Conservation (phyloP, 2,113 vertebrate species). For the Salvelinus namaycush region DNA sequence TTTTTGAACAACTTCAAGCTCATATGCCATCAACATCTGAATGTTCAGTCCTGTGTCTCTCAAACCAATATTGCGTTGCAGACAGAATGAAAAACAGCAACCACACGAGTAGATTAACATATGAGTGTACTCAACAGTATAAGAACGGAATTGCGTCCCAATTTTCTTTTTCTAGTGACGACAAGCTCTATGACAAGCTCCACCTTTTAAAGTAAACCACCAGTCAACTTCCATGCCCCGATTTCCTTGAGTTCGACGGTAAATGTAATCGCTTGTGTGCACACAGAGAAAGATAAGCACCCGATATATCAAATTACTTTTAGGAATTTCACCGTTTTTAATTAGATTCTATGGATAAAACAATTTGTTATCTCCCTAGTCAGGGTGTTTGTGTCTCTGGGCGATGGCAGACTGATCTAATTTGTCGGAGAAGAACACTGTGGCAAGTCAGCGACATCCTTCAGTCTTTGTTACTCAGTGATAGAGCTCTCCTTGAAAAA, state of each 20-base stretch:
- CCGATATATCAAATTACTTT: constrained; percentile 60
- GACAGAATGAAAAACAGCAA: no score
- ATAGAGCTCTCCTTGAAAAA: constrained; percentile 14
- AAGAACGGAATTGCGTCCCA: no score
- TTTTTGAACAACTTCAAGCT: background rate
- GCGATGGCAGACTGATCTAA: constrained; percentile 45
- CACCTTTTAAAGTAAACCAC: constrained; percentile 24
- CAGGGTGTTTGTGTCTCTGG: constrained; percentile 51
- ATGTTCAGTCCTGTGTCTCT: background rate
- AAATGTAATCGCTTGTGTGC: constrained; percentile 54
- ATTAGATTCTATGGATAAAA: constrained; percentile 68
- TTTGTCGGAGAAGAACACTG: constrained; percentile 36
- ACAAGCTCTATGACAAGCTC: constrained; percentile 6
- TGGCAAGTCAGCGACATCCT: constrained; percentile 18
- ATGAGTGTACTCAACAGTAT: no score
- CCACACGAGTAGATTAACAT: no score
- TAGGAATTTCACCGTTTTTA: constrained; percentile 66
- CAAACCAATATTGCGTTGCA: background rate
- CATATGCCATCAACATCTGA: background rate
- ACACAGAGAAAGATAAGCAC: constrained; percentile 57
- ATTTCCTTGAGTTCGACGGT: constrained; percentile 45
- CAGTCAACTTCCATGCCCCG: constrained; percentile 13
- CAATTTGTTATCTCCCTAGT: constrained; percentile 51
- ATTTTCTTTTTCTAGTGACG: background rate
- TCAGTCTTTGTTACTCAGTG: background rate